phyloP scores from a whole-genome alignment of 2,113 vertebrate genomes.

The Dermatemys mawii region DNA sequence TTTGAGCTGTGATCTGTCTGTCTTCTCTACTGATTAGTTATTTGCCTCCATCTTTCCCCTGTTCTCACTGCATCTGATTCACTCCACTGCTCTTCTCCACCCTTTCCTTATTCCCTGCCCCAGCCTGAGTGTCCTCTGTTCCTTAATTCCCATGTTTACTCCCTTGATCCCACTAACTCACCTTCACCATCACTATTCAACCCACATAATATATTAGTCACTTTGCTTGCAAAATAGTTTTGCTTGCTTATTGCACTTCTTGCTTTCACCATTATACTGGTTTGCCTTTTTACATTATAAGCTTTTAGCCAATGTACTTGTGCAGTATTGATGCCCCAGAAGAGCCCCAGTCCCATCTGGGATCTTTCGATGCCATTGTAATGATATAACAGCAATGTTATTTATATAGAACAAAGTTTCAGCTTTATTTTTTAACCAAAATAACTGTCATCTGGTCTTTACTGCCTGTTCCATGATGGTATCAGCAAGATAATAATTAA shows the following conservation, averaged over 20 bases:
- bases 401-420: neutral
- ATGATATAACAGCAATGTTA: neutral
- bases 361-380: neutral
- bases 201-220: neutral
- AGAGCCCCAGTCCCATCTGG: neutral
- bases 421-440: neutral
- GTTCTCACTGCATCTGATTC: neutral
- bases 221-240: too few species aligned
- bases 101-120: rapidly evolving
- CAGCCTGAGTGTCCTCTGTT: neutral
- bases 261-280: neutral
- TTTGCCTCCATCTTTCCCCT: neutral
- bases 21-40: neutral
- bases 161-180: neutral
- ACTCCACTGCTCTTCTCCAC: neutral
- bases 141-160: neutral
- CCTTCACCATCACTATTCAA: neutral
- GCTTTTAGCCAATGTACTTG: neutral
- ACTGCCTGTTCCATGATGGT: rapidly evolving
- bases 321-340: neutral
- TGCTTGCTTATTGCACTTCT: neutral
- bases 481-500: neutral
- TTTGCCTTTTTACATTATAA: neutral
- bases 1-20: neutral
- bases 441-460: neutral